Conservation (phyloP, 2,113 vertebrate species). For the Setophaga kirtlandii region DNA sequence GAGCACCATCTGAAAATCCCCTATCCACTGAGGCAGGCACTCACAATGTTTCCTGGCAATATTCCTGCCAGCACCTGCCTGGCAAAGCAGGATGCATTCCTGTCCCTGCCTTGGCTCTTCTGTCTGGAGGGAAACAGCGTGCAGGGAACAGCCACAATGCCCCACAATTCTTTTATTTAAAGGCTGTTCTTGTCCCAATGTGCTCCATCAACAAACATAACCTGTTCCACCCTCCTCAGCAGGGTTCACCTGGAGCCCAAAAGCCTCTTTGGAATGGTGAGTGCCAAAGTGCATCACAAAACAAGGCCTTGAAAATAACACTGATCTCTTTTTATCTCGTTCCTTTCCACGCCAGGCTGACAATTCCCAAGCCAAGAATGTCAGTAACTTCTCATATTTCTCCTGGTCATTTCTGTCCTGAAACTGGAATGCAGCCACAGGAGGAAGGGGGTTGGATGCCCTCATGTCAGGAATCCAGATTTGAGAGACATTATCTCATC, state of each 20-base stretch:
- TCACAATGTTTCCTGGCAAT: not conserved
- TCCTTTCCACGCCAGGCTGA: conserved; percentile 61
- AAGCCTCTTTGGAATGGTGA: not conserved
- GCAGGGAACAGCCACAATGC: not conserved
- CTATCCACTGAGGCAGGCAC: not conserved
- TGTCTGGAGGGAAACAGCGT: accelerated
- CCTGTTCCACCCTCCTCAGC: not conserved
- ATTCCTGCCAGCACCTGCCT: not conserved
- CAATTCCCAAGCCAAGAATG: conserved; percentile 70
- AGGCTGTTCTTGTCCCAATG: not conserved
- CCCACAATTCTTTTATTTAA: not conserved
- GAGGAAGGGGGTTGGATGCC: not conserved
- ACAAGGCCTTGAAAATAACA: conserved; percentile 58
- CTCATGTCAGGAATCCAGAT: conserved; percentile 57
- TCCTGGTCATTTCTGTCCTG: conserved; percentile 62
- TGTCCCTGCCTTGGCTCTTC: not conserved
- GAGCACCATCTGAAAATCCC: not conserved
- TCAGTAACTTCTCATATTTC: conserved; percentile 70
- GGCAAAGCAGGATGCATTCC: not conserved
- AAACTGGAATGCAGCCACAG: conserved; percentile 12
- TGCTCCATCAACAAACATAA: not conserved
- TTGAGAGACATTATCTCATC: conserved; percentile 75
- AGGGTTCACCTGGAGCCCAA: conserved; percentile 30
- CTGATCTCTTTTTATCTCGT: conserved; percentile 36
- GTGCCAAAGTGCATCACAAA: conserved; percentile 7